Conservation (phyloP, 2,797 vertebrate genomes). For the Pangasius krempfi region DNA sequence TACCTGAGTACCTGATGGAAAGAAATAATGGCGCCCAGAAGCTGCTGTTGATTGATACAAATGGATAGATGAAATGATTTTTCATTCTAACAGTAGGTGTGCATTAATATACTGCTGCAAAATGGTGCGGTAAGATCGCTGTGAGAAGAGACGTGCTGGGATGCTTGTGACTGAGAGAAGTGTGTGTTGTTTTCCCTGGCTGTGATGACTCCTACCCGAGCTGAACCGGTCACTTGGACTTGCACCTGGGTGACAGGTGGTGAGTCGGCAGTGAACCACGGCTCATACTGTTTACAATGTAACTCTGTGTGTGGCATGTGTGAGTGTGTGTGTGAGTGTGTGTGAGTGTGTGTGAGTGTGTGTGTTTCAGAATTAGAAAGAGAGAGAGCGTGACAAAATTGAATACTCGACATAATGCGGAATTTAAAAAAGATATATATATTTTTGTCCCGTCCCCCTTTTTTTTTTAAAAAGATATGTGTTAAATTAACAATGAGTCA, state of each 20-base stretch:
- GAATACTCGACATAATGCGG: background rate
- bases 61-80: slow-evolving; percentile 28
- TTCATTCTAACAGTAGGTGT: slow-evolving; percentile 20
- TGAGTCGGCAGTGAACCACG: slow-evolving; percentile 56
- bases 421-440: too few species aligned
- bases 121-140: slow-evolving; percentile 33
- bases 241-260: slow-evolving; percentile 61
- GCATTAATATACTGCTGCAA: slow-evolving; percentile 46
- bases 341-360: slow-evolving; percentile 33
- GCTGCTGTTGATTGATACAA: slow-evolving; percentile 27
- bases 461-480: background rate
- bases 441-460: too few species aligned
- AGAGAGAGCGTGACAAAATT: background rate
- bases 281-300: slow-evolving; percentile 50
- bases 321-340: slow-evolving; percentile 36
- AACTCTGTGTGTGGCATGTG: slow-evolving; percentile 36
- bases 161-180: slow-evolving; percentile 14
- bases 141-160: background rate
- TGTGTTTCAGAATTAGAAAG: slow-evolving; percentile 15
- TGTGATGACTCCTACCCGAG: slow-evolving; percentile 57
- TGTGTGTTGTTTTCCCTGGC: slow-evolving; percentile 57
- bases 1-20: slow-evolving; percentile 22
- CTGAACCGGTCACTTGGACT: slow-evolving; percentile 57
- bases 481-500: background rate
- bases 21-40: slow-evolving; percentile 19